A percentile compares a stretch with the other conserved stretches of the same genome.
phyloP scores from a whole-genome alignment of 30 jellyfish, hydroid and myxozoan species.

The Calvadosia cruxmelitensis region DNA sequence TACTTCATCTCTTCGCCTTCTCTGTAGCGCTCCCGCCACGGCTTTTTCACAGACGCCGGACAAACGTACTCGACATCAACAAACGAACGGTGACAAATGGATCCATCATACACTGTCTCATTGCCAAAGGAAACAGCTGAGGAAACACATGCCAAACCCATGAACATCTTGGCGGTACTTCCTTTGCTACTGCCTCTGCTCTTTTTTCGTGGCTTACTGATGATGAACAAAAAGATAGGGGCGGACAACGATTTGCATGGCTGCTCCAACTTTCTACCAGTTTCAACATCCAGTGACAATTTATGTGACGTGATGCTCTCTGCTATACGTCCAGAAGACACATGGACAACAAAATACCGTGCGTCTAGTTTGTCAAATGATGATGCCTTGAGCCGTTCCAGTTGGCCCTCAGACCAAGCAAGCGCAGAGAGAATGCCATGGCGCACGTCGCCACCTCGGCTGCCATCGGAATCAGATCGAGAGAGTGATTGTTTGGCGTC shows the following conservation, averaged over 20 bases:
- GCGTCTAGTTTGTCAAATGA: not conserved
- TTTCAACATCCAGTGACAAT: not conserved
- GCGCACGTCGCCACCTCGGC: not conserved
- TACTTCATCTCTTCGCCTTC: not conserved
- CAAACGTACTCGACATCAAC: not conserved
- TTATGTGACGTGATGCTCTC: not conserved
- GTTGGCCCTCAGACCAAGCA: not conserved
- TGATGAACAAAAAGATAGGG: not conserved
- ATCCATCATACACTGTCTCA: not conserved
- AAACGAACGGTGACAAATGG: not conserved
- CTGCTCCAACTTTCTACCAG: not conserved
- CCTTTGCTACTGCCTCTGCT: not conserved
- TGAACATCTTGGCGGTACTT: not conserved
- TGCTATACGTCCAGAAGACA: not conserved
- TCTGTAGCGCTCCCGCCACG: not conserved
- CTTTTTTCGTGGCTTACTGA: too few relatives aligned
- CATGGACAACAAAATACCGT: not conserved
- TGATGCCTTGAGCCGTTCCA: not conserved
- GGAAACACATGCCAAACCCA: not conserved
- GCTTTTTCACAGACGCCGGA: not conserved
- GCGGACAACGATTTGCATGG: not conserved
- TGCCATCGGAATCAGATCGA: too few relatives aligned
- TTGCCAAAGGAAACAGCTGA: not conserved
- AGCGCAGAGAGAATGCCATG: not conserved
- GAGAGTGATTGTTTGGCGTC: too few relatives aligned